Evolutionary conservation across 2,797 vertebrate genomes (phyloP), one percentile per base, ranked within the genome.

Genomic region (Myioborus melanocephalus): DNA sequence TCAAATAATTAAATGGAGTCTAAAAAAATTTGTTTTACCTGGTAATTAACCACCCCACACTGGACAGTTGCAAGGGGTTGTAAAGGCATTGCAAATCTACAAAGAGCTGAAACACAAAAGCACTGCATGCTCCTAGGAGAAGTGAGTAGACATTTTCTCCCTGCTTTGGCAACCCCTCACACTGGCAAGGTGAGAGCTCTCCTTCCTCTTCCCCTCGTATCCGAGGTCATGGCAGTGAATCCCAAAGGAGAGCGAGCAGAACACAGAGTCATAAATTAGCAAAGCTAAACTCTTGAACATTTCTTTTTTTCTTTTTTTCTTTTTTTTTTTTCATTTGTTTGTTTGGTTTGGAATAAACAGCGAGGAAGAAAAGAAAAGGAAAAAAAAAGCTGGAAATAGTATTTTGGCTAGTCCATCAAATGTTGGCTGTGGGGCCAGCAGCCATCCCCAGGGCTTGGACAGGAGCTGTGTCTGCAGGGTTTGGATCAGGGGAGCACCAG

Each of bases 1-100:
- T 99, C 98, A 99, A 98, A 99, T 98, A 98, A 99, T 99, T 99
- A 98, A 99, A 98, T 97, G 98, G 98, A 98, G 98, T 98, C 98
- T 97, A 97, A 94, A 96, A 90, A 98, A 98, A 98, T 98, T 98
- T 96, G 98, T 98, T 98, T 98, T 98, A 99, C 98, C 98, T 99
- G 98, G 98, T 98, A 99, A 99, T 99, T 99, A 99, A 99, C 98
- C 98, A 98, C 98, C 98, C 98, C 98, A 98, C 87, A 96, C 96
- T 96, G 97, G 96, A 97, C 96, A 92, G 97, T 97, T 97, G 97
- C 75, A 83, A 98, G 97, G 98, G 97, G 96, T 98, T 98, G 98
- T 98, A 98, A 98, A 97, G 96, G 97, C 97, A 94, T 60, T 96
- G 97, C 97, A 97, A 97, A 98, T 98, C 98, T 98, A 98, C 97